A percentile compares a stretch with the other conserved stretches of the same genome.
Conservation (phyloP, 2,888 invertebrate genomes). For the Abrostola tripartita region DNA sequence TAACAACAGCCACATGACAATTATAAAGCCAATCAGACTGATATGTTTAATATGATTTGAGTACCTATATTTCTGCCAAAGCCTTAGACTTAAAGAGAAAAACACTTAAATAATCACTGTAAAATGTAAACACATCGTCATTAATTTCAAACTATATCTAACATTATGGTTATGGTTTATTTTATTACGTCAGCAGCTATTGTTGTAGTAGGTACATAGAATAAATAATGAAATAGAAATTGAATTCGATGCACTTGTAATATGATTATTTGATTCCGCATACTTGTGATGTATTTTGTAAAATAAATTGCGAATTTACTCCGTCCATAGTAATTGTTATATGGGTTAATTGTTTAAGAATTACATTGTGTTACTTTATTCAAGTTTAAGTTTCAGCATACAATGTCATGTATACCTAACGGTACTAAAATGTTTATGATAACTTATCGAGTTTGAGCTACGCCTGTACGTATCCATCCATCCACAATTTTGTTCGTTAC, state of each 20-base stretch:
- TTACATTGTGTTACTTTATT: slow-evolving; percentile 29
- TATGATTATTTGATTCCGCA: slow-evolving; percentile 49
- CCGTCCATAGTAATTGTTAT: slow-evolving; percentile 74
- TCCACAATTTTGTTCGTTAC: slow-evolving; percentile 70
- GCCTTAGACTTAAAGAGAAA: slow-evolving; percentile 73
- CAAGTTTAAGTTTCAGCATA: slow-evolving; percentile 21
- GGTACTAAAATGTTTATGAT: slow-evolving; percentile 47
- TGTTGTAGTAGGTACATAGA: not conserved
- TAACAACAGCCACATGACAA: slow-evolving; percentile 55
- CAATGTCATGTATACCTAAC: slow-evolving; percentile 17
- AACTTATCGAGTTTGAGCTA: slow-evolving; percentile 50
- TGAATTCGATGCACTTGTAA: slow-evolving; percentile 9
- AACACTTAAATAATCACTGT: slow-evolving; percentile 25
- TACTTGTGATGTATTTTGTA: slow-evolving; percentile 63
- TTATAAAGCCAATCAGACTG: slow-evolving; percentile 68
- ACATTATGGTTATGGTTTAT: not conserved
- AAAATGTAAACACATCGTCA: slow-evolving; percentile 3
- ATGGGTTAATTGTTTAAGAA: slow-evolving; percentile 50
- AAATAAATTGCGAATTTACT: slow-evolving; percentile 75
- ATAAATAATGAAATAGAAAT: slow-evolving; percentile 4
- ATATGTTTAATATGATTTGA: slow-evolving; percentile 70
- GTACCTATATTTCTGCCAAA: slow-evolving; percentile 84
- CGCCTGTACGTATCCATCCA: slow-evolving; percentile 55
- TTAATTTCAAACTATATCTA: slow-evolving; percentile 13
- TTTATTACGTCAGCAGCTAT: not conserved